Percentiles rank a stretch among this genome's conserved stretches.
Evolutionary conservation across 2,113 vertebrate genomes (phyloP).

Genomic region (Dipodomys merriami): DNA sequence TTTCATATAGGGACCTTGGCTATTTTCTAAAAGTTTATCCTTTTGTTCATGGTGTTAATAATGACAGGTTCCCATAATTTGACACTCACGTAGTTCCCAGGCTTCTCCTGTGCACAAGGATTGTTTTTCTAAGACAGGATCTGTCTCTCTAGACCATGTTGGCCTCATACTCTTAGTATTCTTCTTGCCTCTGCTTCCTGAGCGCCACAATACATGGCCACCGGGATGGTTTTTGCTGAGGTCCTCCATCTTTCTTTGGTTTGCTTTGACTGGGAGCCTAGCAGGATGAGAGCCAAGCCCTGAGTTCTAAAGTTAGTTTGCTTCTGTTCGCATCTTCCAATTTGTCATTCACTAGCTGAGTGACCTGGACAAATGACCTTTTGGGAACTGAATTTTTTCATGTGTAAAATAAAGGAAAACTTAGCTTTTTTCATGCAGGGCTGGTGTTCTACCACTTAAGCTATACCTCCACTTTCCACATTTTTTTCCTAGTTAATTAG

Average conservation of each 20-base stretch:
- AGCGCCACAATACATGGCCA: not conserved
- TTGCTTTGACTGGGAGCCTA: not conserved
- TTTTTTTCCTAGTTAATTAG: too few relatives aligned
- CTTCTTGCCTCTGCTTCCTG: not conserved
- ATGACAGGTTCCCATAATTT: not conserved
- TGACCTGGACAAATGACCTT: not conserved
- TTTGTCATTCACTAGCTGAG: not conserved
- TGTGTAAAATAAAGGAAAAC: not conserved
- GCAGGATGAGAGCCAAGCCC: not conserved
- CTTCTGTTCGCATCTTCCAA: not conserved
- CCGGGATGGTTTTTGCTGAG: fast-evolving
- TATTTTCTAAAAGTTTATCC: not conserved
- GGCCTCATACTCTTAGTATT: not conserved
- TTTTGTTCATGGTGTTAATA: not conserved
- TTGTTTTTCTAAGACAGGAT: not conserved
- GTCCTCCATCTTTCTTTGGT: not conserved
- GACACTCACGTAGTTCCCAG: fast-evolving
- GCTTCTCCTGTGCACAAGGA: not conserved
- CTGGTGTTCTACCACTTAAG: not conserved
- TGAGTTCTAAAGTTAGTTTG: not conserved
- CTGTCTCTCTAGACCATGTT: not conserved
- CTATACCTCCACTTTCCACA: not conserved
- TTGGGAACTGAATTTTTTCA: not conserved
- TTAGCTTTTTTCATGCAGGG: not conserved
- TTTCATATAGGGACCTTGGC: not conserved